Base-by-base conservation (phyloP, 2,113 vertebrate species). In the Sinocyclocheilus rhinocerous region DNA sequence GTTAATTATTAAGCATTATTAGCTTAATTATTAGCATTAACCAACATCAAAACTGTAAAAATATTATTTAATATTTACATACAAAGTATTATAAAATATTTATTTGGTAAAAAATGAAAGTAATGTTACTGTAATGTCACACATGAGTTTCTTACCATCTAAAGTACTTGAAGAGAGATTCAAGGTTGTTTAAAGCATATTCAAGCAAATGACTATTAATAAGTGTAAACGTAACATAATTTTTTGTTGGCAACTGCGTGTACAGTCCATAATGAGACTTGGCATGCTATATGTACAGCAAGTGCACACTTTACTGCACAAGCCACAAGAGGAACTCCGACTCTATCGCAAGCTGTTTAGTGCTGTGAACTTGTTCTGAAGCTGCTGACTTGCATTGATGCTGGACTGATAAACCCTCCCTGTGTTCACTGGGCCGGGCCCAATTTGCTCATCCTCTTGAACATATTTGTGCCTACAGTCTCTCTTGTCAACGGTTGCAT, bases 401-500 rank as follows among this genome's bases (percentile, higher is more conserved):
- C 82, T 89, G 91, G 80, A 89, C 78, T 57, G 77, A 89, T 91
- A 92, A 94, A 76, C 92, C 93, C 93, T 93, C 91, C 90, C 81
- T 88, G 90, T 93, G 91, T 92, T 90, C 10, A 48, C 26, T 89
- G 91, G 90, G 77, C 80, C 84, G 57, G 88, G 89, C 88, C 76
- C 87, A 88, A 57, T 85, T 91, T 89, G 87, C 92, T 91, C 89
- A 83, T 91, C 88, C 89, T 90, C 89, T 90, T 76, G 89, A 88
- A 88, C 89, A 89, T 91, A 91, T 89, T 88, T 88, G 85, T 85
- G 91, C 92, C 92, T 80, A 36, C 83, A 29, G 91, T 87, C 91
- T 90, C 42, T 45, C 94, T 94, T 90, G 93, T 94, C 92, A 92
- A 82, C 89, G 89, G 85, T 87, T 87, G 93, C 90, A 88, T 36